phyloP scores from a whole-genome alignment of 2,888 invertebrate genomes.

The Ryuthela nishihirai region DNA sequence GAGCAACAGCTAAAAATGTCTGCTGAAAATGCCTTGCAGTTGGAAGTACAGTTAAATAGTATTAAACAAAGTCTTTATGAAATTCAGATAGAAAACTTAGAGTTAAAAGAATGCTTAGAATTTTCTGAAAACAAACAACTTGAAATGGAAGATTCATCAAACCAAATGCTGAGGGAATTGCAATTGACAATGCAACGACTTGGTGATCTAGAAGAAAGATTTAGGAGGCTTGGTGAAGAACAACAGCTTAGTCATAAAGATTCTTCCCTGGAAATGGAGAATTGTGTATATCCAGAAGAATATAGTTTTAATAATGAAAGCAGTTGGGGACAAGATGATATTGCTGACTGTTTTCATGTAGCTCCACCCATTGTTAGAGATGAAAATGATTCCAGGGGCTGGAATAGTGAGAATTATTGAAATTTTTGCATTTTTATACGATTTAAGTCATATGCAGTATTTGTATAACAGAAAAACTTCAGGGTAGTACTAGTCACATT shows the following conservation, averaged over 20 bases:
- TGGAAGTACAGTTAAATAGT: conserved; percentile 25
- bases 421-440: too few species aligned
- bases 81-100: conserved; percentile 31
- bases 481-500: too few species aligned
- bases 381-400: conserved; percentile 13
- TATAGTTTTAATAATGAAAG: conserved; percentile 18
- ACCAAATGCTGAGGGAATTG: conserved; percentile 28
- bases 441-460: too few species aligned
- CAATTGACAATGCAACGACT: conserved; percentile 28
- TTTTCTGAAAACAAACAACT: conserved; percentile 28
- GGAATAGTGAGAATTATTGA: conserved; percentile 31
- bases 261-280: neutral
- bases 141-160: conserved; percentile 27
- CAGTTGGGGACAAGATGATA: conserved; percentile 12
- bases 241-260: conserved; percentile 7
- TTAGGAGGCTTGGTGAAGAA: conserved; percentile 20
- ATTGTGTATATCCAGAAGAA: conserved; percentile 15
- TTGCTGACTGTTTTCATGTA: conserved; percentile 2
- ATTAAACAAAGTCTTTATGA: conserved; percentile 30
- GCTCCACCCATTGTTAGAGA: conserved; percentile 1
- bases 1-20: conserved; percentile 26
- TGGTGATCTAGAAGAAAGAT: conserved; percentile 21
- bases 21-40: conserved; percentile 25
- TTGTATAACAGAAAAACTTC: too few species aligned
- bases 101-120: conserved; percentile 30